Conservation (phyloP, 2,888 invertebrate species). For the Andrena camellia region DNA sequence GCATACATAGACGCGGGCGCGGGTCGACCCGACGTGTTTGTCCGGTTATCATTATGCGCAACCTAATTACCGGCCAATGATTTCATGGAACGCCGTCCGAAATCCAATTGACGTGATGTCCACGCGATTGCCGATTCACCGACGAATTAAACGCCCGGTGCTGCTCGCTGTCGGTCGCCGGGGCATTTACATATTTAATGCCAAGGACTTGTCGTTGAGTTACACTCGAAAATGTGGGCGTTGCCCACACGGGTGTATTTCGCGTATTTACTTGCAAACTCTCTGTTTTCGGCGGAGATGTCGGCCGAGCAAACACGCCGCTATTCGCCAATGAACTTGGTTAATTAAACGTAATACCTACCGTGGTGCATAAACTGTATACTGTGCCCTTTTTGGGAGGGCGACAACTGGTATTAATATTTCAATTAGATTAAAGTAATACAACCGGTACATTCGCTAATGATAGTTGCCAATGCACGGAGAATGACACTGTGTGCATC, state of each 20-base stretch:
- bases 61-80: constrained; percentile 72
- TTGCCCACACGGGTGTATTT: constrained; percentile 63
- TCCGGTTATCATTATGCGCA: constrained; percentile 72
- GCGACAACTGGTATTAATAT: background rate
- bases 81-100: constrained; percentile 72
- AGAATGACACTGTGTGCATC: no score
- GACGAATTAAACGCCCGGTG: constrained; percentile 73
- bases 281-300: constrained; percentile 12
- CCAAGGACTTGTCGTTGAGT: constrained; percentile 78
- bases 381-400: background rate
- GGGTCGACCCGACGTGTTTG: constrained; percentile 59
- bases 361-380: background rate
- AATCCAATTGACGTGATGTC: constrained; percentile 69
- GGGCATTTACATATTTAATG: constrained; percentile 81
- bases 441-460: no score
- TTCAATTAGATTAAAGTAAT: background rate
- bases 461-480: no score
- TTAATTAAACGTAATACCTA: constrained; percentile 7
- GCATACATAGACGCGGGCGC: background rate
- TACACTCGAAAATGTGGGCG: constrained; percentile 70
- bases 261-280: constrained; percentile 49
- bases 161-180: constrained; percentile 72
- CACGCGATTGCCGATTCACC: constrained; percentile 67
- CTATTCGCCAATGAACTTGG: background rate
- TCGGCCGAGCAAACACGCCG: background rate